Conservation (phyloP, 2,888 invertebrate genomes). For the Scelioninae gen. 2 region DNA sequence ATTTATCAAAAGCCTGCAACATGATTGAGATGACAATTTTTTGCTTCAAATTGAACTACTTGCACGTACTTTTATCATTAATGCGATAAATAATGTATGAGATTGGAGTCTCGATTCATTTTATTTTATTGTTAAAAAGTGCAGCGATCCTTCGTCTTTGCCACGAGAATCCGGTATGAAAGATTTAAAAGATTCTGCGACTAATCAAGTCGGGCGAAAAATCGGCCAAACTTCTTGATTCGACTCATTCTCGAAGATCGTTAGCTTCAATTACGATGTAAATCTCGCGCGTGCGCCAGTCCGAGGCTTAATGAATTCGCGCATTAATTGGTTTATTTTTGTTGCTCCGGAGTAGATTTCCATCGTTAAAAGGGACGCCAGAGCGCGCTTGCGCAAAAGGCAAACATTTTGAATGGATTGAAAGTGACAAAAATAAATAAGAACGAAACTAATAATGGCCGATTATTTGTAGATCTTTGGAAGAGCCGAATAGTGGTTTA, state of each 20-base stretch:
- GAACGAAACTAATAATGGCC: constrained; percentile 12
- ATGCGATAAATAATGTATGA: background rate
- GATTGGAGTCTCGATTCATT: background rate
- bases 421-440: constrained; percentile 23
- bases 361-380: background rate
- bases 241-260: constrained; percentile 46
- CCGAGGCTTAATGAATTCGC: constrained; percentile 22
- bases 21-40: too few species aligned
- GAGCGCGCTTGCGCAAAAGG: background rate
- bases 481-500: constrained; percentile 12
- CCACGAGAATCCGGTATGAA: constrained; percentile 26
- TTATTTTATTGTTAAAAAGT: constrained; percentile 7
- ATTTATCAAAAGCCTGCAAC: too few species aligned
- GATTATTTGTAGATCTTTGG: constrained; percentile 33
- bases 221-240: constrained; percentile 46
- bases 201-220: constrained; percentile 47
- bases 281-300: constrained; percentile 33
- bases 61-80: background rate
- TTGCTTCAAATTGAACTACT: background rate
- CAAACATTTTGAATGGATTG: constrained; percentile 3
- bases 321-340: constrained; percentile 21
- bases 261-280: constrained; percentile 48
- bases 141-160: constrained; percentile 17
- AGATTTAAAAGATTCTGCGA: constrained; percentile 42
- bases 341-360: constrained; percentile 6